These are phyloP conservation scores for Borostomias antarcticus DNA, from an alignment of 2,797 vertebrate genomes.

Conservation along the genomic window DNA sequence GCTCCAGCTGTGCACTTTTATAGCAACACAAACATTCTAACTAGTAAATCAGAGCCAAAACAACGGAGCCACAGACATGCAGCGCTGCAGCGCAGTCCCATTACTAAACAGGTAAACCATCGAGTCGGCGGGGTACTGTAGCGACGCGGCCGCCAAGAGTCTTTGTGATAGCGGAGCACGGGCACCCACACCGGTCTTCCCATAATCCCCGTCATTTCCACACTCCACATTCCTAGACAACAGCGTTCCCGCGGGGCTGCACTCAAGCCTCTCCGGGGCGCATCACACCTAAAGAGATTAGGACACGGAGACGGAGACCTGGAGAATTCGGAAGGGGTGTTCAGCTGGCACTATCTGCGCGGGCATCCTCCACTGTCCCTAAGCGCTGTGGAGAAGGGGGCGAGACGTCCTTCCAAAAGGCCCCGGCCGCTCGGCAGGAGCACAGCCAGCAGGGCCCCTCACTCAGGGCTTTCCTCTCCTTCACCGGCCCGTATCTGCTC, in stretches of 20 bases:
- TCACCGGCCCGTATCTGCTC: constrained; percentile 60
- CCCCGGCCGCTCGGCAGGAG: constrained; percentile 58
- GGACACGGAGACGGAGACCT: constrained; percentile 83
- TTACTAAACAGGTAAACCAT: constrained; percentile 72
- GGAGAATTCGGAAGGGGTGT: constrained; percentile 79
- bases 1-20: constrained; percentile 65
- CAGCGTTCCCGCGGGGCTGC: constrained; percentile 77
- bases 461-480: constrained; percentile 60
- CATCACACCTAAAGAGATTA: constrained; percentile 87
- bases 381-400: constrained; percentile 79
- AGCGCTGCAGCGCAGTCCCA: constrained; percentile 62
- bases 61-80: constrained; percentile 64
- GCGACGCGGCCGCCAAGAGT: constrained; percentile 71
- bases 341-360: constrained; percentile 80
- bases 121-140: constrained; percentile 74
- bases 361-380: constrained; percentile 80
- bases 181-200: constrained; percentile 81
- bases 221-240: constrained; percentile 86
- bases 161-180: constrained; percentile 79
- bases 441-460: constrained; percentile 67
- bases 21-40: constrained; percentile 55
- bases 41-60: constrained; percentile 66
- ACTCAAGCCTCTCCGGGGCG: constrained; percentile 80
- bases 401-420: constrained; percentile 72
- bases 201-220: constrained; percentile 84